Conservation (phyloP, 23 tunicate species). For the Oikopleura vanhoeffeni region DNA sequence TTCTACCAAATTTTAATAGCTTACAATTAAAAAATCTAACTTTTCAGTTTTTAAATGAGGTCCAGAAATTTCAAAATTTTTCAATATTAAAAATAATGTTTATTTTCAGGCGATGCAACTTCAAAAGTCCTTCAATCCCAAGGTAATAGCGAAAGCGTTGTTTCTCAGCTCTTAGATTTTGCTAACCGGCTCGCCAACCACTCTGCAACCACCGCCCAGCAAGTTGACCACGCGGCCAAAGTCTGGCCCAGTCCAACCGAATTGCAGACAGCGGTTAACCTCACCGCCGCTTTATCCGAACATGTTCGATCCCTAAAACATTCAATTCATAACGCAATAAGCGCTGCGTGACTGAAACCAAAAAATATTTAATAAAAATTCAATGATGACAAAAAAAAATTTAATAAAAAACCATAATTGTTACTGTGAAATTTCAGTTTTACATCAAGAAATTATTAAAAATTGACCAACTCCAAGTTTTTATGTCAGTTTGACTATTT, state of each 20-base stretch:
- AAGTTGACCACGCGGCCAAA: constrained; percentile 7
- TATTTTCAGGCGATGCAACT: constrained; percentile 10
- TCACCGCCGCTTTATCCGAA: neutral
- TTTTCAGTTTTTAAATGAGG: too few relatives aligned
- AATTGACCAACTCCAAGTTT: too few relatives aligned
- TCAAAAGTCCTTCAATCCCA: neutral
- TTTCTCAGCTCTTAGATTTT: neutral
- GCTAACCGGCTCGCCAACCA: neutral
- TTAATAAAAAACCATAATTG: too few relatives aligned
- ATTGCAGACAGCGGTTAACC: neutral
- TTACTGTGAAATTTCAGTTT: too few relatives aligned
- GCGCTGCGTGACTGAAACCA: neutral
- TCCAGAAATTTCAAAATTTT: too few relatives aligned
- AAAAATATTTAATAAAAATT: neutral
- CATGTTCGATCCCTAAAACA: constrained; percentile 13
- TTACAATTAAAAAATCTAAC: too few relatives aligned
- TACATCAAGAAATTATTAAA: too few relatives aligned
- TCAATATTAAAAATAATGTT: too few relatives aligned
- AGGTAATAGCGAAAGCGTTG: neutral
- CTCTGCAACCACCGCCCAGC: neutral
- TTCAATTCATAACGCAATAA: neutral
- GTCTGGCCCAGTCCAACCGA: neutral
- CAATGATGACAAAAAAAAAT: too few relatives aligned
- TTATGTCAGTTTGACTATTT: too few relatives aligned
- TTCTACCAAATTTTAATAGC: too few relatives aligned